A percentile compares a stretch with the other conserved stretches of the same genome.
These are phyloP conservation scores for Heterotis niloticus DNA, from an alignment of 2,113 vertebrate genomes.

Conservation along the genomic window DNA sequence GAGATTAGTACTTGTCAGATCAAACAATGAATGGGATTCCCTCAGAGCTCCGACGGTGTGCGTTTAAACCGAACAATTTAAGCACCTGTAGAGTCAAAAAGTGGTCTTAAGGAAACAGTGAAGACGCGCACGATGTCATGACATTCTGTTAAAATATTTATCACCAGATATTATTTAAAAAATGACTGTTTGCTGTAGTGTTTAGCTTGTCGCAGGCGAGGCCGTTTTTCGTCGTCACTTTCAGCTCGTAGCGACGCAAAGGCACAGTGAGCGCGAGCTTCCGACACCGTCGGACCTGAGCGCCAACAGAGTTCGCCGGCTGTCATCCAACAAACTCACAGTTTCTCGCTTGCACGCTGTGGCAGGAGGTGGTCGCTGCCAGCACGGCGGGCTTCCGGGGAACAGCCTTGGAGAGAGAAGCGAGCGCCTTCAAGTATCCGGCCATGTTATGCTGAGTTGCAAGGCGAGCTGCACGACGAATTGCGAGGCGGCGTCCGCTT, in stretches of 20 bases:
- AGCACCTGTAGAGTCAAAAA: no score
- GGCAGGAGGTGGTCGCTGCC: slow-evolving; percentile 56
- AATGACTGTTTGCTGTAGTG: no score
- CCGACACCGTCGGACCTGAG: not conserved
- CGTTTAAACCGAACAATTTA: no score
- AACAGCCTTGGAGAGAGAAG: slow-evolving; percentile 55
- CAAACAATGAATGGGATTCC: no score
- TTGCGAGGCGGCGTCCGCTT: slow-evolving; percentile 40
- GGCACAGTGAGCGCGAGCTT: not conserved
- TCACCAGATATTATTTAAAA: not conserved
- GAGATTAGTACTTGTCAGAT: no score
- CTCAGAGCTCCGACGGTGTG: no score
- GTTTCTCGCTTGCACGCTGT: slow-evolving; percentile 66
- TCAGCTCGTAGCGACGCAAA: not conserved
- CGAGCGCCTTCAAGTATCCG: slow-evolving; percentile 70
- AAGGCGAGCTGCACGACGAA: not conserved
- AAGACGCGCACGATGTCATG: not conserved
- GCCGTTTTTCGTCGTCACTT: not conserved
- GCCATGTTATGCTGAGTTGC: slow-evolving; percentile 57
- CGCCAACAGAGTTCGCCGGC: not conserved
- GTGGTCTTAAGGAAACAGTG: no score
- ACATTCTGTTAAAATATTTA: not conserved
- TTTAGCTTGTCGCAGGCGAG: no score
- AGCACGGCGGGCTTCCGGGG: slow-evolving; percentile 59
- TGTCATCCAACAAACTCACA: slow-evolving; percentile 46